Evolutionary conservation across 2,113 vertebrate species (phyloP), one percentile per base, ranked within the genome.

Genomic region (Arizona elegans): DNA sequence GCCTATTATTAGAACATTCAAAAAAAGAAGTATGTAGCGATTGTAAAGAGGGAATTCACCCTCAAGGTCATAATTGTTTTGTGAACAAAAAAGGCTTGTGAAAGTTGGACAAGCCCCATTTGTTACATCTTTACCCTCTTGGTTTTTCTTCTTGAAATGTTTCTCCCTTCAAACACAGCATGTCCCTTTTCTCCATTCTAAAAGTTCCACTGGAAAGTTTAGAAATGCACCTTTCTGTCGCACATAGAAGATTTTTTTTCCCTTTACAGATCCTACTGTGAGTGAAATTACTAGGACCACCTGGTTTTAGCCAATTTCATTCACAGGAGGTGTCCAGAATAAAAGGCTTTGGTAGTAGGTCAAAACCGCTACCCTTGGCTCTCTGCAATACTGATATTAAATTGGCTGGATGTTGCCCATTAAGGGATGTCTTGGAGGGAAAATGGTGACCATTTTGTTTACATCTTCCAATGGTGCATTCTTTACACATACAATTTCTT

Each of bases 261-360:
- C 17, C 96, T 96, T 95, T 96, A 92, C 93, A 92, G 94, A 93
- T n/a, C 96, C 96, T 24, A 95, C 97, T 97, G 97, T 93, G 97
- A 97, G 62, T 85, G 85, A 95, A 97, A 97, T 97, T 97, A 95
- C 94, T 95, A 21, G 94, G 96, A 96, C 97, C 97, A 96, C 96
- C 95, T 96, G 96, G 95, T 96, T 95, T 58, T 54, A 96, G 96
- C 95, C 97, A 97, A 97, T 97, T 97, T 97, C 94, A 93, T 95
- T 97, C 97, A 1, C 97, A 97, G 96, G 96, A 94, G 97, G 96
- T 91, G 94, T 95, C 3, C 19, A 96, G 96, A 96, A 96, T 97
- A 96, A 96, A 97, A 95, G 94, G 96, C 96, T 96, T 96, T 75
- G 0, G 91, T 81, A 95, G 93, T 65, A 96, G 95, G 91, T 91